phyloP scores from a whole-genome alignment of 1,140 invertebrate genomes.

The Panagrolaimus sp. region DNA sequence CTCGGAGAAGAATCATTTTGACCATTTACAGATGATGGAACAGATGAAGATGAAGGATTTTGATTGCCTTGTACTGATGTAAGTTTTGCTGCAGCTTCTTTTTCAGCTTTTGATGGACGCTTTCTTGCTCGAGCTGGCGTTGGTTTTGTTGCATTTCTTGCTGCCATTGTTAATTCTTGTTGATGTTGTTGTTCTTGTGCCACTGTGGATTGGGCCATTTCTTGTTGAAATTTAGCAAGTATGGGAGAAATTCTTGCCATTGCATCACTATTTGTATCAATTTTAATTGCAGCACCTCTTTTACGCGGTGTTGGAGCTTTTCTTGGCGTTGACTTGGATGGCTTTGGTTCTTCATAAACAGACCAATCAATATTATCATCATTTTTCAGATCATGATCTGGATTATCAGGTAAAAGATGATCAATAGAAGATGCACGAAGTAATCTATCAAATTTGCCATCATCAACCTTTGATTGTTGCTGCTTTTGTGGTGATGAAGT shows the following conservation, averaged over 20 bases:
- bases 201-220: slow-evolving; percentile 8
- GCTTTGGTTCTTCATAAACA: background rate
- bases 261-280: slow-evolving; percentile 8
- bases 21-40: background rate
- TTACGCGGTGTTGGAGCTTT: background rate
- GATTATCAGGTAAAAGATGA: no score
- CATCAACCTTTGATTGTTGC: no score
- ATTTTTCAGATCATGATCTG: background rate
- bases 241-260: slow-evolving; percentile 6
- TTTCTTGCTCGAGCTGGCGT: background rate
- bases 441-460: no score
- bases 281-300: background rate
- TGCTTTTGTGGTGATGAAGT: background rate
- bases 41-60: background rate
- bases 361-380: slow-evolving; percentile 10
- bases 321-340: background rate
- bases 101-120: background rate
- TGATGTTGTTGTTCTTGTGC: slow-evolving; percentile 12
- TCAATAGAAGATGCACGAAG: no score
- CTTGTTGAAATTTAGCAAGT: slow-evolving; percentile 6
- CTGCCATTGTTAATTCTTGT: slow-evolving; percentile 10
- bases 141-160: background rate
- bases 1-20: background rate
- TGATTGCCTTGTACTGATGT: background rate
- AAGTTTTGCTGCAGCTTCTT: background rate